A percentile compares a stretch with the other conserved stretches of the same genome.
Conservation (phyloP, 2,797 vertebrate species). For the Myotis vivesi region DNA sequence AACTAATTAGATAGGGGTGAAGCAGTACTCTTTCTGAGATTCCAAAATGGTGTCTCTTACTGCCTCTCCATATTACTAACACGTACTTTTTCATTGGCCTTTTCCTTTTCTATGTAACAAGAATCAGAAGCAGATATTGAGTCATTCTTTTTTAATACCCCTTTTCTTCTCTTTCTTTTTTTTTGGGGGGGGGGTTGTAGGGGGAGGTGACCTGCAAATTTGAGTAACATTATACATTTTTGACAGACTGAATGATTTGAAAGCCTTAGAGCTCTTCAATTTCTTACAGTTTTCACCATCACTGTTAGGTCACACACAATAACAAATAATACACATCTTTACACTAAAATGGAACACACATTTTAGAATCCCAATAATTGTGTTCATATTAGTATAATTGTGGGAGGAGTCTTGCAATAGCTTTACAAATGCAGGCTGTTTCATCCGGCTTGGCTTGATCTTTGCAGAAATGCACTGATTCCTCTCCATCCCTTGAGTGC, state of each 20-base stretch:
- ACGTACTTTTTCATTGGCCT: conserved; percentile 69
- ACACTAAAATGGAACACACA: conserved; percentile 76
- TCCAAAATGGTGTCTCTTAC: conserved; percentile 75
- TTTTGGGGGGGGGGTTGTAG: not conserved
- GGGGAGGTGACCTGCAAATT: conserved; percentile 5
- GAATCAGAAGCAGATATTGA: conserved; percentile 62
- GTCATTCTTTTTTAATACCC: conserved; percentile 55
- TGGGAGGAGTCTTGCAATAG: conserved; percentile 68
- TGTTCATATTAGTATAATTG: conserved; percentile 74
- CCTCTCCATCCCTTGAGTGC: conserved; percentile 63
- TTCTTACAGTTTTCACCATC: conserved; percentile 56
- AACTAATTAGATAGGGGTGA: conserved; percentile 71
- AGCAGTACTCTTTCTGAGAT: conserved; percentile 61
- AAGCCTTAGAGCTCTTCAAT: conserved; percentile 67
- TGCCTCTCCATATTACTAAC: conserved; percentile 76
- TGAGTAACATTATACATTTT: conserved; percentile 17
- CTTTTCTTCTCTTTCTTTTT: not conserved
- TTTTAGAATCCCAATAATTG: conserved; percentile 79
- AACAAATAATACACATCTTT: conserved; percentile 71
- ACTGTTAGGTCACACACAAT: conserved; percentile 61
- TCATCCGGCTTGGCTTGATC: conserved; percentile 70
- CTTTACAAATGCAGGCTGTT: conserved; percentile 71
- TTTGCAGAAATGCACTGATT: conserved; percentile 73
- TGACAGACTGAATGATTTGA: conserved; percentile 69
- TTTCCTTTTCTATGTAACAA: conserved; percentile 74